Percentiles rank a stretch among this genome's conserved stretches.
These are phyloP conservation scores for Micrasema minimum DNA, from an alignment of 1,140 invertebrate species.

Conservation along the genomic window DNA sequence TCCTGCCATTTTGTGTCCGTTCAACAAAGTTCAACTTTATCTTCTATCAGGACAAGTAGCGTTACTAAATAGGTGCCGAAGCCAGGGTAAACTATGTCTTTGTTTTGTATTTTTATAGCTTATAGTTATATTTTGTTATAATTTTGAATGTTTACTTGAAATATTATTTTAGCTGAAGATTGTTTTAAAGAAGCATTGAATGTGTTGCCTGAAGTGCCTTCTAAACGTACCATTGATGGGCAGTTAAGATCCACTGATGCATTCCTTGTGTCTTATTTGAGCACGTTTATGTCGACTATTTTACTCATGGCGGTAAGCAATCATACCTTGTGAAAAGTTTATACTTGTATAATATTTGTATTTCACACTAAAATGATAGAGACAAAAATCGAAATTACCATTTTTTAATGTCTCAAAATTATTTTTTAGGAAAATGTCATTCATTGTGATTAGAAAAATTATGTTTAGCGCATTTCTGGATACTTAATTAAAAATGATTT, in stretches of 20 bases:
- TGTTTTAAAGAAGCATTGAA: conserved; percentile 90
- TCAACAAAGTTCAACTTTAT: conserved; percentile 85
- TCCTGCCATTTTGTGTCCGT: conserved; percentile 85
- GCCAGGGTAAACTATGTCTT: conserved; percentile 79
- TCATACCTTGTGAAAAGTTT: too few species aligned
- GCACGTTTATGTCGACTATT: conserved; percentile 85
- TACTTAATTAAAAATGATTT: too few species aligned
- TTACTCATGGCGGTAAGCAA: conserved; percentile 84
- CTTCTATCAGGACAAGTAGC: conserved; percentile 89
- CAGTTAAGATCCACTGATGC: conserved; percentile 78
- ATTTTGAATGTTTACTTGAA: background rate
- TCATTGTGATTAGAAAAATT: too few species aligned
- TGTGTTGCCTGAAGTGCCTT: conserved; percentile 81
- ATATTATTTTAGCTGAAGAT: conserved; percentile 80
- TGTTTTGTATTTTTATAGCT: background rate
- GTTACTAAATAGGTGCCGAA: conserved; percentile 88
- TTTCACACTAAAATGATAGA: too few species aligned
- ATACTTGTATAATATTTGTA: too few species aligned
- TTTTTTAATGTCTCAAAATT: too few species aligned
- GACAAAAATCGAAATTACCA: too few species aligned
- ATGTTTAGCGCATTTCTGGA: too few species aligned
- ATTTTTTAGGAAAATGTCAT: too few species aligned
- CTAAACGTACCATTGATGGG: conserved; percentile 79
- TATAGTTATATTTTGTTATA: background rate
- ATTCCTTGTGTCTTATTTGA: conserved; percentile 78